Evolutionary conservation across 2,888 invertebrate species (phyloP).

Genomic region (Drosophila testacea): DNA sequence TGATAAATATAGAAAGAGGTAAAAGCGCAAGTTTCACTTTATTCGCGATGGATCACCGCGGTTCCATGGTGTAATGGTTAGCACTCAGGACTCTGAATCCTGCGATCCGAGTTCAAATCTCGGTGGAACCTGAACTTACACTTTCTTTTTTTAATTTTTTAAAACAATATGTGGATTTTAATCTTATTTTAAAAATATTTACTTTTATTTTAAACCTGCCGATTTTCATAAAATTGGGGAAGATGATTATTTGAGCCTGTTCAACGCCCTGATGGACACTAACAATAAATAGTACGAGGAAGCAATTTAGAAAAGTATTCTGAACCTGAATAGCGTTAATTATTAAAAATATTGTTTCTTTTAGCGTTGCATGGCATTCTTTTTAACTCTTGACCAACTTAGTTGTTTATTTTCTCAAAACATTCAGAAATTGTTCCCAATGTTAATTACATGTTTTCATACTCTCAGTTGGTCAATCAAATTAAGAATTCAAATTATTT

Average conservation of each 20-base stretch:
- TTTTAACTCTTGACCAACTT: background rate
- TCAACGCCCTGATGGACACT: too few relatives aligned
- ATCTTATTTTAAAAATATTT: background rate
- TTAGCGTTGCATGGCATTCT: background rate
- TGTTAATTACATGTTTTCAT: background rate
- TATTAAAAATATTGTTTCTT: background rate
- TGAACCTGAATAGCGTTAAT: background rate
- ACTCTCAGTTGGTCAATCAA: background rate
- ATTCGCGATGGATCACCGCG: constrained; percentile 40
- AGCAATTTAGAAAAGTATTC: background rate
- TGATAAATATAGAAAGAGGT: constrained; percentile 17
- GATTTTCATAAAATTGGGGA: background rate
- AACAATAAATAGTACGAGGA: too few relatives aligned
- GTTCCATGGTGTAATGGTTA: constrained; percentile 87
- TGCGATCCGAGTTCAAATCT: constrained; percentile 86
- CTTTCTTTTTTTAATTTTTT: constrained; percentile 6
- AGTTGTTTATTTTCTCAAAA: background rate
- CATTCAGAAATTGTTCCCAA: background rate
- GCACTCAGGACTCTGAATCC: constrained; percentile 87
- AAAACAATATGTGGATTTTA: background rate
- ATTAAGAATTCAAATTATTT: constrained; percentile 14
- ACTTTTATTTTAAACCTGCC: background rate
- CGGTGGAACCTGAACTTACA: constrained; percentile 82
- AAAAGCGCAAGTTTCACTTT: constrained; percentile 13
- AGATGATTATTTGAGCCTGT: background rate